Evolutionary conservation across 2,797 vertebrate genomes (phyloP).

Genomic region (Synaphobranchus kaupii): DNA sequence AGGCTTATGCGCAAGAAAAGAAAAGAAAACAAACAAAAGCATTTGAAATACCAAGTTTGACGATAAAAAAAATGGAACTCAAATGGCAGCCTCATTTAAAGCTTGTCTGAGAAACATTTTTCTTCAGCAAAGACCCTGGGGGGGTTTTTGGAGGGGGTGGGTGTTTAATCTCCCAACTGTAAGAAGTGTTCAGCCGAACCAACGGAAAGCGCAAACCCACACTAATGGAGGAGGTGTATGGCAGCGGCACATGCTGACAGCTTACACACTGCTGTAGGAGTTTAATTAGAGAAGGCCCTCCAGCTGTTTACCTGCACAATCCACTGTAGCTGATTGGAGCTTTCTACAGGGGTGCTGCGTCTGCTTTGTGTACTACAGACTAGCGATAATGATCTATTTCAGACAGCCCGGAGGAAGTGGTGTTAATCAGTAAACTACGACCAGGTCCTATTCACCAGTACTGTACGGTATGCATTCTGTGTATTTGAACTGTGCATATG

Average conservation of each 20-base stretch:
- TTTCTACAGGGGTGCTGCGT: conserved; percentile 42
- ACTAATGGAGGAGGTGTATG: neutral
- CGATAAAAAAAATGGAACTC: neutral
- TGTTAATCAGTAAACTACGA: neutral
- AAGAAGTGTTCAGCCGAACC: neutral
- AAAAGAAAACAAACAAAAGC: neutral
- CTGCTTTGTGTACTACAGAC: conserved; percentile 43
- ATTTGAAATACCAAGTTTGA: neutral
- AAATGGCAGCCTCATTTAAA: neutral
- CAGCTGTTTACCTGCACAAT: conserved; percentile 57
- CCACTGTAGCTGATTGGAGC: conserved; percentile 28
- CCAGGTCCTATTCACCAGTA: neutral
- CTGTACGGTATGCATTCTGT: neutral
- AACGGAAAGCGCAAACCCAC: neutral
- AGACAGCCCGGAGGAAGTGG: conserved; percentile 10
- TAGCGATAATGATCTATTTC: conserved; percentile 42
- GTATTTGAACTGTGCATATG: neutral
- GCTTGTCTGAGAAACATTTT: neutral
- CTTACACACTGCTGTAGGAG: conserved; percentile 60
- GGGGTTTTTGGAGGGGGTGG: neutral
- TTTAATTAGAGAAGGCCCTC: conserved; percentile 67
- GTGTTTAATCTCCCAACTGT: neutral
- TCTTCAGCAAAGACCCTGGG: neutral
- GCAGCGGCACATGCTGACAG: conserved; percentile 47
- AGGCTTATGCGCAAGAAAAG: neutral